phyloP scores from a whole-genome alignment of 1,140 invertebrate species.

The Drosophila triauraria region DNA sequence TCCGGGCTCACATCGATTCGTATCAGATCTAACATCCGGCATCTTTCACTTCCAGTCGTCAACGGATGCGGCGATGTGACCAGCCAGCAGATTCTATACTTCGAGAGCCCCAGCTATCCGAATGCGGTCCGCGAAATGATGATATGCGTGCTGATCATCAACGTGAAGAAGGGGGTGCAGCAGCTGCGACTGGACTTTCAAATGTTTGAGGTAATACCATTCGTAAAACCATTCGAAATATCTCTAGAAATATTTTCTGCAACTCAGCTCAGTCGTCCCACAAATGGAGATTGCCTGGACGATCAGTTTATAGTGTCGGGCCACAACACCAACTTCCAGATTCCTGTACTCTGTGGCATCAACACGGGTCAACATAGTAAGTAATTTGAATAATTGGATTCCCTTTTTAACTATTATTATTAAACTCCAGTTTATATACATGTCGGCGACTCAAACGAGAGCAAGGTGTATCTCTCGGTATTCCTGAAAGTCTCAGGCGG shows the following conservation, averaged over 20 bases:
- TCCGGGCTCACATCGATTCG: not conserved
- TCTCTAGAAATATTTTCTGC: not conserved
- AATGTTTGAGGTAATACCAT: constrained; percentile 85
- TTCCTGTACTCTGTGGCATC: constrained; percentile 90
- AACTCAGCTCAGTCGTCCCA: constrained; percentile 88
- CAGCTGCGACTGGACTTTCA: constrained; percentile 90
- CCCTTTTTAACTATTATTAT: too few relatives aligned
- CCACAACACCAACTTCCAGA: constrained; percentile 88
- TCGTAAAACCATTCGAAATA: not conserved
- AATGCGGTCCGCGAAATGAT: constrained; percentile 72
- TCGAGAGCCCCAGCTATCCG: constrained; percentile 87
- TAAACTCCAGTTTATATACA: constrained; percentile 89
- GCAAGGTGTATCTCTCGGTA: constrained; percentile 88
- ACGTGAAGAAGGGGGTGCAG: constrained; percentile 87
- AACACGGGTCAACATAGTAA: constrained; percentile 91
- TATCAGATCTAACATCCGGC: not conserved
- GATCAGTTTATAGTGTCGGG: constrained; percentile 90
- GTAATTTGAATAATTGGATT: constrained; percentile 30
- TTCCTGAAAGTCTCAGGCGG: constrained; percentile 86
- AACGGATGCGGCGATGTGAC: constrained; percentile 87
- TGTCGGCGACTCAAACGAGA: constrained; percentile 86
- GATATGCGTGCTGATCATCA: constrained; percentile 88
- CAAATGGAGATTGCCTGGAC: constrained; percentile 88
- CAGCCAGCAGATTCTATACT: constrained; percentile 86
- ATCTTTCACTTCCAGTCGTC: constrained; percentile 85